phyloP scores from a whole-genome alignment of 1,140 invertebrate genomes.

The Drosophila nasuta region DNA sequence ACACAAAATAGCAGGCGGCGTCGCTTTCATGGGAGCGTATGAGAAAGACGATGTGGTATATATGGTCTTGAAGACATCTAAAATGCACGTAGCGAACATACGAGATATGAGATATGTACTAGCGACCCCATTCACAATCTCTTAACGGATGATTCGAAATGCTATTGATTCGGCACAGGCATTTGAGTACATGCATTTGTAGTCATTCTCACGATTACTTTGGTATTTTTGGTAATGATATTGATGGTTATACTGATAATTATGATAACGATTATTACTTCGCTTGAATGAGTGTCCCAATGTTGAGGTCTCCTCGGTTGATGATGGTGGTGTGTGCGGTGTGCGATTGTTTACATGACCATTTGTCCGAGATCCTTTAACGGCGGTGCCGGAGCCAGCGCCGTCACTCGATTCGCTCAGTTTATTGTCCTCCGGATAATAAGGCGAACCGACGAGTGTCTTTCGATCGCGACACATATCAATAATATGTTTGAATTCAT shows the following conservation, averaged over 20 bases:
- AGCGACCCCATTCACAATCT: slow-evolving; percentile 12
- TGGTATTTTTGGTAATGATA: slow-evolving; percentile 39
- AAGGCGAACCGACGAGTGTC: slow-evolving; percentile 64
- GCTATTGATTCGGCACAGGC: slow-evolving; percentile 38
- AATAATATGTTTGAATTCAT: slow-evolving; percentile 69
- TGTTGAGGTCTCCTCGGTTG: slow-evolving; percentile 12
- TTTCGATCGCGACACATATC: slow-evolving; percentile 64
- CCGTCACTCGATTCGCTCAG: slow-evolving; percentile 39
- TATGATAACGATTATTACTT: slow-evolving; percentile 58
- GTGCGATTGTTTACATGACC: background rate
- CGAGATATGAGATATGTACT: background rate
- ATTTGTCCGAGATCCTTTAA: background rate
- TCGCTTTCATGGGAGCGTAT: slow-evolving; percentile 9
- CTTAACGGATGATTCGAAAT: slow-evolving; percentile 37
- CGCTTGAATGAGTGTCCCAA: slow-evolving; percentile 58
- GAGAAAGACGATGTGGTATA: background rate
- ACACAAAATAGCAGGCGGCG: background rate
- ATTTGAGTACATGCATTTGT: slow-evolving; percentile 34
- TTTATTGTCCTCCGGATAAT: slow-evolving; percentile 56
- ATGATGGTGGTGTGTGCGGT: background rate
- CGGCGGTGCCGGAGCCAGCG: background rate
- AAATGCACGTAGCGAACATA: slow-evolving; percentile 14
- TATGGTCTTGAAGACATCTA: slow-evolving; percentile 33
- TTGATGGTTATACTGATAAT: slow-evolving; percentile 34
- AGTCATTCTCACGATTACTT: slow-evolving; percentile 43